Evolutionary conservation across 1,140 invertebrate species (phyloP), one percentile per base, ranked within the genome.

Genomic region (Rhopalosiphum padi): DNA sequence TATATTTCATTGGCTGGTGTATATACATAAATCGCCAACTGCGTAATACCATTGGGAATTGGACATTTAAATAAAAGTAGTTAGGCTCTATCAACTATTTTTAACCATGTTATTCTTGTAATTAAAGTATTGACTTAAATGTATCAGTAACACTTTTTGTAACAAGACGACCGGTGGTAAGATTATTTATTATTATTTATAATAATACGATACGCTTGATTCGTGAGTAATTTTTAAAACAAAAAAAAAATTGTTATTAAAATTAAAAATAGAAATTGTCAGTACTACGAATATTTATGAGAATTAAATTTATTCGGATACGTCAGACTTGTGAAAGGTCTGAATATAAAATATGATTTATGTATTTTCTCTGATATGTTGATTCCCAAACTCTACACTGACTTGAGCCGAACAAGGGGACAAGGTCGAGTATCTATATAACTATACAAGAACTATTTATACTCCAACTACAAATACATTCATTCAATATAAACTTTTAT

Each of bases 81-180:
- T 88, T 35, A 18, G 51, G 51, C 86, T 88, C 37, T 88, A 51
- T 88, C 86, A n/a, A 35, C 86, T 88, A 88, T 35, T 51, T 51
- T 21, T 5, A 35, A 35, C 15, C 43, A 43, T 46, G 9, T 46
- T 46, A 87, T 87, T 86, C 41, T 41, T 3, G 41, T 86, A 86
- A 86, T 86, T 86, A 87, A 48, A 87, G 48, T n/a, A 46, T 48
- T 30, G 41, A 48, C 25, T 46, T n/a, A 48, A 48, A 48, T 87
- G 18, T n/a, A 48, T 48, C n/a, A 48, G 85, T 48, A 87, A 48
- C 35, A 6, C 0, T 83, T 83, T 83, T 41, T 35, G 82, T 23
- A 41, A 9, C 22, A 2, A 77, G 15, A 11, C 37, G 35, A 37
- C 37, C 21, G 21, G 35, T 30, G n/a, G 22, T 22, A 37, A 83